phyloP scores from a whole-genome alignment of 2,113 vertebrate species.

The Morone chrysops region DNA sequence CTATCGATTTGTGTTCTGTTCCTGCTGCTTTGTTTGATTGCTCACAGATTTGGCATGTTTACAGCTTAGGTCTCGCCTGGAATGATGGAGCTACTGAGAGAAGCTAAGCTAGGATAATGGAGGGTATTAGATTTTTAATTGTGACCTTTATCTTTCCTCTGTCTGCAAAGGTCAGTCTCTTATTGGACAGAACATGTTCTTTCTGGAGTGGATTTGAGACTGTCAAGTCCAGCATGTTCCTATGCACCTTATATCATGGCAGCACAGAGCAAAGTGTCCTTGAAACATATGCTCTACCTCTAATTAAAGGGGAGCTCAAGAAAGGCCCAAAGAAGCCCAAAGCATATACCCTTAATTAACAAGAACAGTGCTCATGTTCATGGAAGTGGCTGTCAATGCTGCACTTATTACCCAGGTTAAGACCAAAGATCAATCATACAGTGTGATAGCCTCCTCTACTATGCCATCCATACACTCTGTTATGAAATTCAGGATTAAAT shows the following conservation, averaged over 20 bases:
- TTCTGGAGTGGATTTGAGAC: slow-evolving; percentile 25
- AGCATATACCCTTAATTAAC: slow-evolving; percentile 20
- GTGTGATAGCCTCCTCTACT: neutral
- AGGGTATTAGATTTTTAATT: slow-evolving; percentile 28
- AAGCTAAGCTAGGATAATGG: slow-evolving; percentile 9
- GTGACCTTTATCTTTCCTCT: slow-evolving; percentile 57
- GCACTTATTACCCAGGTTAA: slow-evolving; percentile 13
- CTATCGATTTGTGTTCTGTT: slow-evolving; percentile 54
- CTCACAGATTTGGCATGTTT: neutral
- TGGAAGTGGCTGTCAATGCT: slow-evolving; percentile 8
- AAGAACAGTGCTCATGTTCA: neutral
- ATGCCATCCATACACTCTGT: neutral
- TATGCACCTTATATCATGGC: slow-evolving; percentile 21
- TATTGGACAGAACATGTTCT: slow-evolving; percentile 45
- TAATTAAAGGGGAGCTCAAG: slow-evolving; percentile 48
- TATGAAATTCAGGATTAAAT: neutral
- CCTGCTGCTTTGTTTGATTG: slow-evolving; percentile 60
- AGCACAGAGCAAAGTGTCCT: slow-evolving; percentile 53
- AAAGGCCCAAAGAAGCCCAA: slow-evolving; percentile 22
- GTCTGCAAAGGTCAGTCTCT: slow-evolving; percentile 56
- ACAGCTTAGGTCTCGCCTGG: neutral
- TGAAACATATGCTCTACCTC: slow-evolving; percentile 66
- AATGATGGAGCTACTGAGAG: neutral
- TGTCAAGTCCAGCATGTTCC: slow-evolving; percentile 49
- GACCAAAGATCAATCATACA: neutral